phyloP scores from a whole-genome alignment of 2,888 invertebrate genomes.

The Bhutanitis thaidina region DNA sequence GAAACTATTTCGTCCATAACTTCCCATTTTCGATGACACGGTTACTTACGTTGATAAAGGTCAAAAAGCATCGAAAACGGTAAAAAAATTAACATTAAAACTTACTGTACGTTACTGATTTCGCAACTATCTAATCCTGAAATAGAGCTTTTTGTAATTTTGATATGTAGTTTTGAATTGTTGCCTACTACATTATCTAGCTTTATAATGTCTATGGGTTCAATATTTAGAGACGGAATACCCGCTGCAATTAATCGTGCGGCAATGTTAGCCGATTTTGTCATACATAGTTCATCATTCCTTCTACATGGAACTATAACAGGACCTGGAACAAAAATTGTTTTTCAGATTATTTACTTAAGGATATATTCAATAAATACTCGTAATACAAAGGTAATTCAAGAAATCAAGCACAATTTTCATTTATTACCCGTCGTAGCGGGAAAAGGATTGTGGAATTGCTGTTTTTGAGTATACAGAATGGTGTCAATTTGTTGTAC shows the following conservation, averaged over 20 bases:
- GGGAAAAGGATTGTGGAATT: no score
- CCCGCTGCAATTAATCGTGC: neutral
- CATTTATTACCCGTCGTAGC: no score
- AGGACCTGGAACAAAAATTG: constrained; percentile 16
- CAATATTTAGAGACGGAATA: neutral
- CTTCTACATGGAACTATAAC: constrained; percentile 30
- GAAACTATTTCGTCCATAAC: no score
- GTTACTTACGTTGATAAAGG: no score
- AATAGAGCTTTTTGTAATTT: neutral
- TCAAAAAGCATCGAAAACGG: no score
- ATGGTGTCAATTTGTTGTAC: no score
- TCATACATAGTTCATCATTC: constrained; percentile 30
- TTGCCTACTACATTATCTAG: neutral
- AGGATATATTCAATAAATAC: no score
- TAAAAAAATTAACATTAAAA: neutral
- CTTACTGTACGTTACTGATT: neutral
- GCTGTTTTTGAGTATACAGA: no score
- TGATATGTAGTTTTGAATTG: neutral
- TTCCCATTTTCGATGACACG: no score
- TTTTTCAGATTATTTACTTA: no score
- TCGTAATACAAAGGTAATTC: no score
- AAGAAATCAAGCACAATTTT: no score
- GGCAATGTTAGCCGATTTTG: constrained; percentile 29
- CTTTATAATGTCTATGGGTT: neutral
- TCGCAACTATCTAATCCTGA: neutral